Evolutionary conservation across 2,888 invertebrate genomes (phyloP).

Genomic region (Eristalis pertinax): DNA sequence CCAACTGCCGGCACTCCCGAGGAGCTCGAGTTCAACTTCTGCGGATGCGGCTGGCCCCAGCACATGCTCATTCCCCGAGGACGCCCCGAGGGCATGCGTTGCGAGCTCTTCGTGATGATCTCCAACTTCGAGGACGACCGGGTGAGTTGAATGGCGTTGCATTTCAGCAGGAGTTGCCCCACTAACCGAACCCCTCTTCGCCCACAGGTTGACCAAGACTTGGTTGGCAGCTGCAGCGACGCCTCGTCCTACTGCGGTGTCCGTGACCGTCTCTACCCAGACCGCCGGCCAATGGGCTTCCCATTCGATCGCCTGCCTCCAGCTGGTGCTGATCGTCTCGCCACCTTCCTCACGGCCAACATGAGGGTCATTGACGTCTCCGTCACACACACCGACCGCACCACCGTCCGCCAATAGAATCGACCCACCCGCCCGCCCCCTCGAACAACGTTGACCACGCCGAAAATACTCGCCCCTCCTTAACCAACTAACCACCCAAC

Average conservation of each 20-base stretch:
- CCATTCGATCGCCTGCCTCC: conserved; percentile 88
- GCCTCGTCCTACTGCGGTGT: conserved; percentile 90
- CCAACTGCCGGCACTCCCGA: conserved; percentile 82
- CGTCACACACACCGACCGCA: conserved; percentile 83
- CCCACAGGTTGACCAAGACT: conserved; percentile 74
- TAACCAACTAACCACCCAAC: not conserved
- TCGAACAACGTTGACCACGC: not conserved
- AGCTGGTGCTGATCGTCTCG: conserved; percentile 82
- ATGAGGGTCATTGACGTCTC: conserved; percentile 84
- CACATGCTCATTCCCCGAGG: conserved; percentile 89
- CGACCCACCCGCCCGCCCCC: not conserved
- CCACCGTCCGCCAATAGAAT: conserved; percentile 60
- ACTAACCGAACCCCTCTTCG: conserved; percentile 76
- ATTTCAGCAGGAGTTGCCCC: conserved; percentile 80
- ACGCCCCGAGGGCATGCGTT: conserved; percentile 83
- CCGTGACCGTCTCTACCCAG: conserved; percentile 88
- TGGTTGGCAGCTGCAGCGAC: conserved; percentile 84
- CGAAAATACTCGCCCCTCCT: not conserved
- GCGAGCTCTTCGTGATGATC: conserved; percentile 88
- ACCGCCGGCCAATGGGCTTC: conserved; percentile 89
- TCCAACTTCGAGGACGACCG: conserved; percentile 86
- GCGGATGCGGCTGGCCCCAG: conserved; percentile 92
- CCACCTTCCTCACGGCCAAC: conserved; percentile 87
- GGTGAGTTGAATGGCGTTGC: conserved; percentile 36
- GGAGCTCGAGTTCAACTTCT: conserved; percentile 86